These are phyloP conservation scores for Andricus curvator DNA, from an alignment of 2,888 invertebrate genomes.

Conservation along the genomic window DNA sequence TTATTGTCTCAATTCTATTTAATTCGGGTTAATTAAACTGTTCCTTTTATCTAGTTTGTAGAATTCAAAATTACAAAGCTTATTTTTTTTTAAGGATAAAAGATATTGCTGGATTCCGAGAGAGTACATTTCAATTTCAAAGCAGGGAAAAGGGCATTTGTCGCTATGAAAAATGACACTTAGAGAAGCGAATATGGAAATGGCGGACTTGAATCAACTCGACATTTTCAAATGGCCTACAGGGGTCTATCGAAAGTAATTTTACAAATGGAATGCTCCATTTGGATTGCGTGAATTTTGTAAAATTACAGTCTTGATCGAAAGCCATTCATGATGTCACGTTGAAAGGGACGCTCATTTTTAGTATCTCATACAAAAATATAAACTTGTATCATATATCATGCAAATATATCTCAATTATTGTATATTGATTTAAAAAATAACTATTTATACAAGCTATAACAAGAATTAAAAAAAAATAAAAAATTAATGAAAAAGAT, in stretches of 20 bases:
- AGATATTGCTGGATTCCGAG: neutral
- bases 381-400: neutral
- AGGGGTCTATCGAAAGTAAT: slow-evolving; percentile 49
- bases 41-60: too few species aligned
- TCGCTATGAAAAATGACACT: slow-evolving; percentile 1
- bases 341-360: neutral
- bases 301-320: slow-evolving; percentile 58
- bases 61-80: neutral
- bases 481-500: too few species aligned
- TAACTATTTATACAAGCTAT: too few species aligned
- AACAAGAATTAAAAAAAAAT: too few species aligned
- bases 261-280: slow-evolving; percentile 61
- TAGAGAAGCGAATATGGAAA: slow-evolving; percentile 14
- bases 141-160: neutral
- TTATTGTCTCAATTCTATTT: too few species aligned
- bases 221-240: slow-evolving; percentile 27
- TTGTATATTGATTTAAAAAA: too few species aligned
- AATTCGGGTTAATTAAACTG: too few species aligned
- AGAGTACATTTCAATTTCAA: neutral
- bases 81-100: neutral
- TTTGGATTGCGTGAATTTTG: slow-evolving; percentile 55
- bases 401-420: neutral
- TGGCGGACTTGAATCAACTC: neutral
- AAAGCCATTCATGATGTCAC: slow-evolving; percentile 41
- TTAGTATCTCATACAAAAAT: neutral